These are phyloP conservation scores for Mormyrus lacerda DNA, from an alignment of 2,113 vertebrate genomes.

Conservation along the genomic window DNA sequence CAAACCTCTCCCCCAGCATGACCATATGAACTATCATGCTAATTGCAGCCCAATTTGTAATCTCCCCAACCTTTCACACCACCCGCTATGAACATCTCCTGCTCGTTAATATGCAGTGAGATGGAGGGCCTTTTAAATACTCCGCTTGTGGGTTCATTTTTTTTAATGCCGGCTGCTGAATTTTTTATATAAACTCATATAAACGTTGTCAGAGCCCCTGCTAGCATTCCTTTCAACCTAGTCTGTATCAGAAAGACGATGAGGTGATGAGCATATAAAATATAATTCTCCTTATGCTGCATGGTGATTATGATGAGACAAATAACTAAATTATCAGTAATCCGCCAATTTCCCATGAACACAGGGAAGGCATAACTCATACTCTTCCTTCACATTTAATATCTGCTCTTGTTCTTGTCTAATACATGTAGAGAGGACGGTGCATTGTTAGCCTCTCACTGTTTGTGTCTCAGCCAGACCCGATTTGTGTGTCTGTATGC, in stretches of 20 bases:
- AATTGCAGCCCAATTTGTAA: constrained; percentile 31
- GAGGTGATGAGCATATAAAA: neutral
- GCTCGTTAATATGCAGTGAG: constrained; percentile 46
- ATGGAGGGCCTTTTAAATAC: constrained; percentile 33
- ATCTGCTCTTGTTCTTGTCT: neutral
- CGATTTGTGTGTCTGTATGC: neutral
- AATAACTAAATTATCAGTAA: neutral
- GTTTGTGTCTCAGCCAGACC: neutral
- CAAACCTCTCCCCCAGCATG: neutral
- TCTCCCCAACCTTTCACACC: constrained; percentile 27
- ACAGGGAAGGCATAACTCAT: neutral
- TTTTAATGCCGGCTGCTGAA: constrained; percentile 26
- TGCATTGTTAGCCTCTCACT: neutral
- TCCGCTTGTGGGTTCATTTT: constrained; percentile 23
- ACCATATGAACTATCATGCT: constrained; percentile 19
- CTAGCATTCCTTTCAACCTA: neutral
- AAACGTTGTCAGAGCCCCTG: neutral
- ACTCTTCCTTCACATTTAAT: neutral
- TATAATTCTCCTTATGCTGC: neutral
- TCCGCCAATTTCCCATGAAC: neutral
- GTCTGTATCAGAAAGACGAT: neutral
- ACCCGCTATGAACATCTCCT: constrained; percentile 34
- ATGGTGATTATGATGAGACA: neutral
- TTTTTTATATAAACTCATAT: constrained; percentile 24
- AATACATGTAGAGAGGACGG: neutral